Base-by-base conservation (phyloP, 2,888 invertebrate species). In the Prenolepis imparis region DNA sequence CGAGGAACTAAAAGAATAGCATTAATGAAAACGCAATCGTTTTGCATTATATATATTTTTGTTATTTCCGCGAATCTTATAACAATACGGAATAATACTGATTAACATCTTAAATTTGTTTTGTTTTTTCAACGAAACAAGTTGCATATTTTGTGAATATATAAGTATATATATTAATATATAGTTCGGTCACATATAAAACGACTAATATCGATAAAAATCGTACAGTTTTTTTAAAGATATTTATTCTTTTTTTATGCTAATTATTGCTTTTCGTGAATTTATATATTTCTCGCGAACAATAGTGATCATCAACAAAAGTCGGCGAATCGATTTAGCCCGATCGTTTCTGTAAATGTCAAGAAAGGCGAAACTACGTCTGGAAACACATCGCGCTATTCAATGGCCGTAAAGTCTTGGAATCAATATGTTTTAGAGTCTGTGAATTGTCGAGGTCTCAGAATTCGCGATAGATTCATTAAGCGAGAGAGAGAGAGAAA, bases 271-370 rank as follows among this genome's bases (percentile, higher is more conserved):
- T 57, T 77, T 41, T 67, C 3, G 12, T 24, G 21, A 24, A 18
- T 55, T 12, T 52, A n/a, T 21, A 41, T 5, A 24, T 6, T 77
- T 41, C 36, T 66, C n/a, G 52, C n/a, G 2, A 41, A 41, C 15
- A 55, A 39, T 39, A 21, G 5, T 44, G 21, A 36, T 63, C 36
- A 36, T 63, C 36, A 1, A 28, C 52, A 32, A 66, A 12, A 39
- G 12, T 5, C n/a, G 11, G 39, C 24, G 24, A 75, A 64, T 52
- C 0, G 32, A n/a, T 39, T 72, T 18, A 72, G 18, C 18, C 9
- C 15, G 70, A 21, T 70, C 55, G 18, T 59, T 41, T 73, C 39
- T n/a, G 11, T n/a, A 59, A 28, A 73, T 15, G 28, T 74, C 21
- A 41, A 32, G n/a, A 59, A 39, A 39, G 12, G 18, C 48, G 5